These are phyloP conservation scores for Nebria salina DNA, from an alignment of 2,888 invertebrate genomes.

Conservation along the genomic window DNA sequence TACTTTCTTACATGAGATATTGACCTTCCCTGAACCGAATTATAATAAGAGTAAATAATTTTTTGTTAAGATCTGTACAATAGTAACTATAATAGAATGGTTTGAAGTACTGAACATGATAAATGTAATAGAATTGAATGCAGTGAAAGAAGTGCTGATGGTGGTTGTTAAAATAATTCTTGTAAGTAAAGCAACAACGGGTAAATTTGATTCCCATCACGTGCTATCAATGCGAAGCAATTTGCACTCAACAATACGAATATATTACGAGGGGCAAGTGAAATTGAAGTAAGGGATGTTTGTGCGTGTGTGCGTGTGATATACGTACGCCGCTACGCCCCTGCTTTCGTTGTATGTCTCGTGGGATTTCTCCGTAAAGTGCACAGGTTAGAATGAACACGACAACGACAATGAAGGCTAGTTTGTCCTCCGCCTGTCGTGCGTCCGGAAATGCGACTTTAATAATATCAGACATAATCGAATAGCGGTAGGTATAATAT, in stretches of 20 bases:
- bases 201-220: neutral
- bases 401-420: neutral
- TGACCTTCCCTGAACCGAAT: no score
- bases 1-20: no score
- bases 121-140: neutral
- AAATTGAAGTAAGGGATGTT: neutral
- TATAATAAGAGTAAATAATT: no score
- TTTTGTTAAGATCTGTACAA: no score
- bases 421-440: neutral
- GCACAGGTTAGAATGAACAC: neutral
- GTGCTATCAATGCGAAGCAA: neutral
- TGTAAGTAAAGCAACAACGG: neutral
- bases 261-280: neutral
- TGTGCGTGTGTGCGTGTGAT: neutral
- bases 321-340: neutral
- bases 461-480: neutral
- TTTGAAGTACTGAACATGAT: neutral
- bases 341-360: neutral
- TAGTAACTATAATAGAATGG: no score
- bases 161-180: neutral
- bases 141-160: neutral
- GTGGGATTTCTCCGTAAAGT: neutral
- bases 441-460: neutral
- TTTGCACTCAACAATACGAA: constrained; percentile 1
- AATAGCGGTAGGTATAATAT: neutral